A percentile compares a stretch with the other conserved stretches of the same genome.
These are phyloP conservation scores for Cyprinella venusta DNA, from an alignment of 2,797 vertebrate genomes.

Conservation along the genomic window DNA sequence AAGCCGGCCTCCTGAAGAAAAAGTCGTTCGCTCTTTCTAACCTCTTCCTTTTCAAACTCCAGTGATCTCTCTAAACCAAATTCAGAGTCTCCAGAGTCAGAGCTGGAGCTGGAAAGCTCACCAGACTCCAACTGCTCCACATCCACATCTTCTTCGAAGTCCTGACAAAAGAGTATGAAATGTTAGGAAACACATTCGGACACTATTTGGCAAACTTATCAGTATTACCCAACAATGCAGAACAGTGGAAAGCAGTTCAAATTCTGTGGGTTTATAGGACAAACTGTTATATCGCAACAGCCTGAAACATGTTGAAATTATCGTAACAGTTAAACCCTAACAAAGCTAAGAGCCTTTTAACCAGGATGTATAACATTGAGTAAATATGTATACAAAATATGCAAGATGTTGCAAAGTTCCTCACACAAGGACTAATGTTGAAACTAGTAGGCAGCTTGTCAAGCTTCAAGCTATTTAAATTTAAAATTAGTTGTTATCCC, in stretches of 20 bases:
- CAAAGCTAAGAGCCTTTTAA: background rate
- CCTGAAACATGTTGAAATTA: constrained; percentile 5
- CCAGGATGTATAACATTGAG: background rate
- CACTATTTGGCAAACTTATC: background rate
- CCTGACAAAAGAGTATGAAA: constrained; percentile 59
- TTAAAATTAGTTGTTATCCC: background rate
- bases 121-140: constrained; percentile 83
- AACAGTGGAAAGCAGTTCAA: background rate
- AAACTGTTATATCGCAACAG: constrained; percentile 8
- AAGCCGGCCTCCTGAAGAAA: constrained; percentile 80
- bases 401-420: constrained; percentile 2
- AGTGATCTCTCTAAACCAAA: constrained; percentile 69
- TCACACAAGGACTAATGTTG: background rate
- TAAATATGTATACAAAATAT: background rate
- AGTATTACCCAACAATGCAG: background rate
- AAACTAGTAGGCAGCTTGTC: background rate
- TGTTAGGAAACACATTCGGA: background rate
- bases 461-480: background rate
- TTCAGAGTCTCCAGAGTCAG: constrained; percentile 55
- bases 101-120: constrained; percentile 75
- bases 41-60: constrained; percentile 76
- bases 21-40: constrained; percentile 80
- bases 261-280: background rate
- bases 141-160: constrained; percentile 80
- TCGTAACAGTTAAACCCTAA: background rate